Evolutionary conservation across 2,113 vertebrate genomes (phyloP).

Genomic region (Sander lucioperca): DNA sequence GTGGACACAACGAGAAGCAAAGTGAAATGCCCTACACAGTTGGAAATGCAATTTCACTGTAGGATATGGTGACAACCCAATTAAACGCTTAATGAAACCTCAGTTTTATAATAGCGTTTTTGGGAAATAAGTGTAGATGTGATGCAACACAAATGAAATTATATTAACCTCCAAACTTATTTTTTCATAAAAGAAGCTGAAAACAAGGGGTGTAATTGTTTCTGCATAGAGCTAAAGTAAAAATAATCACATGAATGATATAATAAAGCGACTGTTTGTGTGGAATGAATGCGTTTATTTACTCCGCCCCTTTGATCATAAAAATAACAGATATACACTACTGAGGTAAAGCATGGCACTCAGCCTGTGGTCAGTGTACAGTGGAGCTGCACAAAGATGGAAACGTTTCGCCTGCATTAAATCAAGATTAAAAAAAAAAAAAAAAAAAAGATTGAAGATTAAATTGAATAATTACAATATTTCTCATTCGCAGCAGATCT

Average conservation of each 20-base stretch:
- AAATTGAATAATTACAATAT: background rate
- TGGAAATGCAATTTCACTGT: constrained; percentile 54
- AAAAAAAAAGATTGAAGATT: background rate
- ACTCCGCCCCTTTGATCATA: background rate
- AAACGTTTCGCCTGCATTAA: constrained; percentile 24
- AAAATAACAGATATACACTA: constrained; percentile 13
- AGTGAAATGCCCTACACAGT: constrained; percentile 44
- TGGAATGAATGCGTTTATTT: constrained; percentile 27
- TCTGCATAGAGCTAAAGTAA: background rate
- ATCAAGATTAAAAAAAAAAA: background rate
- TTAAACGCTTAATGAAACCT: constrained; percentile 75
- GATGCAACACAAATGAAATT: constrained; percentile 28
- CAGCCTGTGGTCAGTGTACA: background rate
- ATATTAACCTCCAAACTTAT: background rate
- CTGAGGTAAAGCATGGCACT: background rate
- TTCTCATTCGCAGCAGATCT: background rate
- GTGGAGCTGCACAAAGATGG: background rate
- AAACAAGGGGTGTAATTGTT: constrained; percentile 22
- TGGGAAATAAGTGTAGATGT: constrained; percentile 36
- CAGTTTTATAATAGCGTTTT: constrained; percentile 46
- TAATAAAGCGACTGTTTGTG: constrained; percentile 21
- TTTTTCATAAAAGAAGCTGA: background rate
- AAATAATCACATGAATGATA: constrained; percentile 32
- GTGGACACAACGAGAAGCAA: constrained; percentile 72
- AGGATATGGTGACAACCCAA: constrained; percentile 63